These are phyloP conservation scores for Cettia cetti DNA, from an alignment of 2,113 vertebrate species.

Conservation along the genomic window DNA sequence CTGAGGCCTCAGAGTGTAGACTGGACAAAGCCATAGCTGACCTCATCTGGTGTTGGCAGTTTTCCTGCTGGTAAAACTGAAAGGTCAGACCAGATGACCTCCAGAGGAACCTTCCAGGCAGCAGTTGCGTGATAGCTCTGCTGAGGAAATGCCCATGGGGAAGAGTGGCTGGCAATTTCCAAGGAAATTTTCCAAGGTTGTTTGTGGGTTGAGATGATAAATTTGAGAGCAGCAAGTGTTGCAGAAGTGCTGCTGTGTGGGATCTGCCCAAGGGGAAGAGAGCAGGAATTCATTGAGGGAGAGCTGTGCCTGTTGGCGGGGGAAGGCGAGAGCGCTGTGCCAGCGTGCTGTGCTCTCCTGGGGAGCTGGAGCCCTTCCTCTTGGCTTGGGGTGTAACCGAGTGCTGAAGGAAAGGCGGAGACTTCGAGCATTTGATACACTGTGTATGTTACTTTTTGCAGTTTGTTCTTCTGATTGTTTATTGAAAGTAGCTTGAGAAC, in stretches of 20 bases:
- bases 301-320: background rate
- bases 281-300: background rate
- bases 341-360: background rate
- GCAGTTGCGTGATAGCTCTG: background rate
- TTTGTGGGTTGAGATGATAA: background rate
- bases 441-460: background rate
- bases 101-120: background rate
- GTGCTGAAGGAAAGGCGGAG: background rate
- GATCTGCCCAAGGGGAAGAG: background rate
- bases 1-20: background rate
- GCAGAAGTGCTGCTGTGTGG: background rate
- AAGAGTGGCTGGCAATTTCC: background rate
- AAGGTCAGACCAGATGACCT: background rate
- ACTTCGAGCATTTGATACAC: accelerated
- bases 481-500: background rate
- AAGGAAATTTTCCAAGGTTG: background rate
- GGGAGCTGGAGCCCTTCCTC: background rate
- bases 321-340: background rate
- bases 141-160: background rate
- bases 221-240: background rate
- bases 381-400: background rate
- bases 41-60: background rate
- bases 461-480: background rate
- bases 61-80: background rate
- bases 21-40: background rate